A percentile compares a stretch with the other conserved stretches of the same genome.
These are phyloP conservation scores for Sardinella longiceps DNA, from an alignment of 2,797 vertebrate genomes.

Conservation along the genomic window DNA sequence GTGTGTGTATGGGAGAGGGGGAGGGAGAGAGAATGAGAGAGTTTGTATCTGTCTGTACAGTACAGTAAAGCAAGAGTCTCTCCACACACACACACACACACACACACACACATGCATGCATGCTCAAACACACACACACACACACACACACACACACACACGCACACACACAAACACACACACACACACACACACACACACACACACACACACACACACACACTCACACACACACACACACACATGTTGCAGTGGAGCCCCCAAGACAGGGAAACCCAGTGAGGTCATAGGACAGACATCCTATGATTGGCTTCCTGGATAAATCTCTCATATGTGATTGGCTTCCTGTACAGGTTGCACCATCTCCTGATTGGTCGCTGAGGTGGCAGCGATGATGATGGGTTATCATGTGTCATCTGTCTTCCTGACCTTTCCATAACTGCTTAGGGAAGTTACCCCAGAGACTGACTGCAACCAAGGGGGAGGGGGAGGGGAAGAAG, in stretches of 20 bases:
- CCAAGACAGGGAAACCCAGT: constrained; percentile 65
- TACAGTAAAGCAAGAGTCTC: too few relatives aligned
- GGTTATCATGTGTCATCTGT: constrained; percentile 7
- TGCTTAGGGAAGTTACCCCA: not conserved
- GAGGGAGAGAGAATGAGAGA: too few relatives aligned
- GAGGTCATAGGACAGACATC: constrained; percentile 59
- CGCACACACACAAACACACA: too few relatives aligned
- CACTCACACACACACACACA: not conserved
- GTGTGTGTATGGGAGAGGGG: not conserved
- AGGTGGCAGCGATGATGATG: not conserved
- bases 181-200: not conserved
- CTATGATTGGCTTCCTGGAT: constrained; percentile 34
- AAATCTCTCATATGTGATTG: not conserved
- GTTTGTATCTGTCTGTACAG: too few relatives aligned
- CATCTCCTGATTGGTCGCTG: not conserved
- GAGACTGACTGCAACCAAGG: not conserved
- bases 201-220: not conserved
- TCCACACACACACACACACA: too few relatives aligned
- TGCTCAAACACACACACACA: too few relatives aligned
- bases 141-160: too few relatives aligned
- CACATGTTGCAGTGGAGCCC: constrained; percentile 2
- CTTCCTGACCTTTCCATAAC: not conserved
- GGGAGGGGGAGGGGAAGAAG: not conserved
- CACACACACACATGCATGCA: too few relatives aligned
- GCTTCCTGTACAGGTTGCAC: not conserved